These are phyloP conservation scores for Microtus ochrogaster DNA, from an alignment of 2,113 vertebrate genomes.

Conservation along the genomic window DNA sequence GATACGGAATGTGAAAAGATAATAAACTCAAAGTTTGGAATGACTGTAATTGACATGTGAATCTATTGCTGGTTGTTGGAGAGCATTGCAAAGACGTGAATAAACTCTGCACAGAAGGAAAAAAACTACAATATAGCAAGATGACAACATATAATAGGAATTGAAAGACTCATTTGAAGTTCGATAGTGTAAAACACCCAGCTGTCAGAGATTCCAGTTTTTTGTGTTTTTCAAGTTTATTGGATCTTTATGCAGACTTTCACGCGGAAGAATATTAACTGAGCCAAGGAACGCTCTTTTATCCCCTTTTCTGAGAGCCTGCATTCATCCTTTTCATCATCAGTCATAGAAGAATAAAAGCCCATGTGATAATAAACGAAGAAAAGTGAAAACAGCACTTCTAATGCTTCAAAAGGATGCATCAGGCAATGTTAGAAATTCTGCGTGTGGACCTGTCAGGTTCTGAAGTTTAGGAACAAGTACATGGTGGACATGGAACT, in stretches of 20 bases:
- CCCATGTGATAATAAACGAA: constrained; percentile 65
- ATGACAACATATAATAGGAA: constrained; percentile 74
- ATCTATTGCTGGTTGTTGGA: constrained; percentile 39
- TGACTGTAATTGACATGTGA: constrained; percentile 26
- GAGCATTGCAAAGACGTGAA: constrained; percentile 56
- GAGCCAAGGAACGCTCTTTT: constrained; percentile 68
- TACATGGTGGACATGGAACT: neutral
- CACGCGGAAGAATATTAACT: constrained; percentile 55
- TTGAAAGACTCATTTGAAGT: constrained; percentile 76
- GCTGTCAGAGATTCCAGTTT: constrained; percentile 70
- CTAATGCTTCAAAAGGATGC: constrained; percentile 47
- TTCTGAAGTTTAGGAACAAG: neutral
- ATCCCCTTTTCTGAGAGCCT: constrained; percentile 70
- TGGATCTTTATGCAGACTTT: constrained; percentile 73
- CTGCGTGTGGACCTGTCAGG: neutral
- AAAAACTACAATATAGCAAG: constrained; percentile 45
- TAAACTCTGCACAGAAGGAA: constrained; percentile 41
- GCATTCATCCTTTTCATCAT: constrained; percentile 77
- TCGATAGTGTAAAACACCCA: constrained; percentile 63
- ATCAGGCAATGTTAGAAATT: constrained; percentile 5
- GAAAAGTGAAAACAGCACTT: constrained; percentile 72
- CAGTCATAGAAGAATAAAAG: constrained; percentile 73
- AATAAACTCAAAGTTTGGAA: constrained; percentile 31
- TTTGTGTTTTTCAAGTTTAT: constrained; percentile 65
- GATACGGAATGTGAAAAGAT: constrained; percentile 9